Percentiles rank a stretch among this genome's conserved stretches.
These are phyloP conservation scores for Prunella fulvescens DNA, from an alignment of 2,113 vertebrate species.

Conservation along the genomic window DNA sequence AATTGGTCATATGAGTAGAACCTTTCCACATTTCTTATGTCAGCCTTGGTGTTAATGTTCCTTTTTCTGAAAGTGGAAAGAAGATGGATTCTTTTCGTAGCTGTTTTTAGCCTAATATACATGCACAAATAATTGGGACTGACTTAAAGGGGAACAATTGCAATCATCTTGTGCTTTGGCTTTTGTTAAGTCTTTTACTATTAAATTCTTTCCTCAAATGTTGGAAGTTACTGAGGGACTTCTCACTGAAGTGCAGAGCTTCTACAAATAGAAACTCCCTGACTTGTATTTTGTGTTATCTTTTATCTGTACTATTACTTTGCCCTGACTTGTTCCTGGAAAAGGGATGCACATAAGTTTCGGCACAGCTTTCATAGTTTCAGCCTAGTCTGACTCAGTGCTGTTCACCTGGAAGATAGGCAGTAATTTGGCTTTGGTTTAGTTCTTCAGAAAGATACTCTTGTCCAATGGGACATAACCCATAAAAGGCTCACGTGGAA, in stretches of 20 bases:
- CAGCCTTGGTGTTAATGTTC: background rate
- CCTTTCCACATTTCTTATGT: background rate
- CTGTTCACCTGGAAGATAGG: background rate
- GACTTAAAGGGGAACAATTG: background rate
- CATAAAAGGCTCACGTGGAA: background rate
- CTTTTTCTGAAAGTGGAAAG: background rate
- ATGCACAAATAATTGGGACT: background rate
- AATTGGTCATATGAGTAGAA: background rate
- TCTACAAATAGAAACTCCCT: conserved; percentile 4
- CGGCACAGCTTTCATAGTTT: background rate
- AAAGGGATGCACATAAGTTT: background rate
- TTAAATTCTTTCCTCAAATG: background rate
- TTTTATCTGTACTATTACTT: background rate
- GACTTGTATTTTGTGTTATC: background rate
- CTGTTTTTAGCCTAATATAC: background rate
- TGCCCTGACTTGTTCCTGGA: conserved; percentile 19
- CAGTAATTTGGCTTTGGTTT: background rate
- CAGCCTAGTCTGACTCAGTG: background rate
- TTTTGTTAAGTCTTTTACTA: background rate
- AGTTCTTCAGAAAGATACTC: background rate
- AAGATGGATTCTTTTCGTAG: background rate
- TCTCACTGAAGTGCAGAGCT: background rate
- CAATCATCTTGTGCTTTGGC: background rate
- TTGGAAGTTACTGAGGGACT: background rate
- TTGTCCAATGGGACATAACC: background rate